A percentile compares a stretch with the other conserved stretches of the same genome.
phyloP scores from a whole-genome alignment of 2,888 invertebrate genomes.

The Corythucha ciliata region DNA sequence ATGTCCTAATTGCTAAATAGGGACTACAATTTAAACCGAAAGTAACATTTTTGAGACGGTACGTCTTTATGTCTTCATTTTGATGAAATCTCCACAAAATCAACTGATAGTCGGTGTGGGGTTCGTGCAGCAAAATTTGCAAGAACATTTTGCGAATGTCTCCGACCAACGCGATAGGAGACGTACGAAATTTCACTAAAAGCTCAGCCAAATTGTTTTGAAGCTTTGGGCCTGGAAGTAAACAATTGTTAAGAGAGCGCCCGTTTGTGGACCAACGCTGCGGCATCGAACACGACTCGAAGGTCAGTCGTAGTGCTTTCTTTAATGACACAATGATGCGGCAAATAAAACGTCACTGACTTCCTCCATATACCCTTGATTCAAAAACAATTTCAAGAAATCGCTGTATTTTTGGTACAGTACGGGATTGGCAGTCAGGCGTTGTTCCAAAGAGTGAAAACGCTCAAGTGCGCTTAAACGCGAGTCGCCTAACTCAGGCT shows the following conservation, averaged over 20 bases:
- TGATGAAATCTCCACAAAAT: constrained; percentile 33
- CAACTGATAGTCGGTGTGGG: constrained; percentile 29
- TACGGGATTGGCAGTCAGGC: too few relatives aligned
- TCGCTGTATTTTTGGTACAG: too few relatives aligned
- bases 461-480: too few relatives aligned
- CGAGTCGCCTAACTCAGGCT: too few relatives aligned
- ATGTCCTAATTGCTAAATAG: constrained; percentile 26
- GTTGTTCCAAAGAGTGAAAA: too few relatives aligned
- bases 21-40: constrained; percentile 32
- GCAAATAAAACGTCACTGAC: too few relatives aligned
- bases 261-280: constrained; percentile 7
- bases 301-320: too few relatives aligned
- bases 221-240: constrained; percentile 37
- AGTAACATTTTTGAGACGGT: constrained; percentile 27
- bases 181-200: neutral
- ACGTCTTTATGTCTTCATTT: constrained; percentile 16
- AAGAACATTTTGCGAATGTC: constrained; percentile 15
- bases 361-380: too few relatives aligned
- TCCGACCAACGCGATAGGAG: constrained; percentile 1
- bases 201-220: constrained; percentile 38
- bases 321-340: too few relatives aligned
- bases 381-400: too few relatives aligned
- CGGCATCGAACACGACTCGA: constrained; percentile 36
- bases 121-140: constrained; percentile 20
- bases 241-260: constrained; percentile 18